A percentile compares a stretch with the other conserved stretches of the same genome.
Evolutionary conservation across 2,797 vertebrate genomes (phyloP).

Genomic region (Mycteria americana): DNA sequence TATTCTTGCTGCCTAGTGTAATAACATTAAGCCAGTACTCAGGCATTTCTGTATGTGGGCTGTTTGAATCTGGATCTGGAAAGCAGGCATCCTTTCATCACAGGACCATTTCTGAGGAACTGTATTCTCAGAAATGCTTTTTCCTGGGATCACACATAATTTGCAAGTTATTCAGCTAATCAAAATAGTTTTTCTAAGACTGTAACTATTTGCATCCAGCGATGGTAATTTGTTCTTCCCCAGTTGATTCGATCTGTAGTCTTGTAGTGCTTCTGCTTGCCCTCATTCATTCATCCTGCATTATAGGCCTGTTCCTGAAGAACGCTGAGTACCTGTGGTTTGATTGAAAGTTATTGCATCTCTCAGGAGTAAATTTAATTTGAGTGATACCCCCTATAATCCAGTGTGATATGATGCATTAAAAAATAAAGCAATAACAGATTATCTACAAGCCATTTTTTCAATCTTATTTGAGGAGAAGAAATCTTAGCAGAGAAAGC

Average conservation of each 20-base stretch:
- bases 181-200: not conserved
- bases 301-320: not conserved
- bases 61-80: not conserved
- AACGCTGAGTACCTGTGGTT: not conserved
- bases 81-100: not conserved
- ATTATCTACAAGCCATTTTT: not conserved
- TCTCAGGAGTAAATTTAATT: conserved; percentile 35
- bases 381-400: conserved; percentile 12
- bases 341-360: conserved; percentile 40
- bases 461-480: not conserved
- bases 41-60: not conserved
- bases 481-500: not conserved
- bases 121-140: not conserved
- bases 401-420: not conserved
- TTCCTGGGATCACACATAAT: not conserved
- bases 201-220: not conserved
- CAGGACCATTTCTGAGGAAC: not conserved
- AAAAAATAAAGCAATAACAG: not conserved
- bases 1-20: not conserved
- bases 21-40: not conserved
- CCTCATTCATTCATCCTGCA: not conserved
- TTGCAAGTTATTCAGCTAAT: not conserved
- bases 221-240: not conserved
- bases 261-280: not conserved
- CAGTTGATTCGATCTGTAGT: not conserved